Evolutionary conservation across 2,797 vertebrate genomes (phyloP).

Genomic region (Potorous gilbertii): DNA sequence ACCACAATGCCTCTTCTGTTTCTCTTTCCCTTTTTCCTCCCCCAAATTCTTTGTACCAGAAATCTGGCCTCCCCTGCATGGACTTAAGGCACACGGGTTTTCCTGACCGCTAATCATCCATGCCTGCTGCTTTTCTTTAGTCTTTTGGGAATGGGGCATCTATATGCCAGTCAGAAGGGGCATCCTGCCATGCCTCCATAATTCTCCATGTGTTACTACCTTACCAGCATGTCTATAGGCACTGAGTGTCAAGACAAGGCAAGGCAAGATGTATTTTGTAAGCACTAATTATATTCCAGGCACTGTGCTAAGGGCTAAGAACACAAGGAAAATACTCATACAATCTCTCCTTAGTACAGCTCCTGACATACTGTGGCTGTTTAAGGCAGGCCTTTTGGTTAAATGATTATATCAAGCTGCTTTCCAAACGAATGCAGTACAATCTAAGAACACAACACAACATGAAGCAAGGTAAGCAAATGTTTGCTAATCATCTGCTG

Average conservation of each 20-base stretch:
- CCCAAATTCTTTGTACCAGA: not conserved
- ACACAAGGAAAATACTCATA: not conserved
- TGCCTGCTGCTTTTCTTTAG: not conserved
- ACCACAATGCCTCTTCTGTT: not conserved
- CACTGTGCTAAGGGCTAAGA: not conserved
- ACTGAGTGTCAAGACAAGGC: not conserved
- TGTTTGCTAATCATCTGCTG: not conserved
- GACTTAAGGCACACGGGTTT: not conserved
- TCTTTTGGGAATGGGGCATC: not conserved
- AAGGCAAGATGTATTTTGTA: not conserved
- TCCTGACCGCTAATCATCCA: not conserved
- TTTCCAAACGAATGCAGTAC: accelerated
- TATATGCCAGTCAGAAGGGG: not conserved
- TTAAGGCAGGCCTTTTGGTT: not conserved
- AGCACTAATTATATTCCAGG: not conserved
- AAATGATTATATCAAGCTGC: not conserved
- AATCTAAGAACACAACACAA: not conserved
- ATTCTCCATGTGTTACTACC: not conserved
- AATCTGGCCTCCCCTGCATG: not conserved
- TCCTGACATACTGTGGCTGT: not conserved
- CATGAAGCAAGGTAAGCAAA: not conserved
- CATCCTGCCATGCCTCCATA: not conserved
- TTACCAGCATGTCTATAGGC: not conserved
- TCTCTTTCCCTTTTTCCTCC: not conserved
- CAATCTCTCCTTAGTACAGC: not conserved